Percentiles rank a stretch among this genome's conserved stretches.
Evolutionary conservation across 2,888 invertebrate species (phyloP).

Genomic region (Drosophila gaucha): DNA sequence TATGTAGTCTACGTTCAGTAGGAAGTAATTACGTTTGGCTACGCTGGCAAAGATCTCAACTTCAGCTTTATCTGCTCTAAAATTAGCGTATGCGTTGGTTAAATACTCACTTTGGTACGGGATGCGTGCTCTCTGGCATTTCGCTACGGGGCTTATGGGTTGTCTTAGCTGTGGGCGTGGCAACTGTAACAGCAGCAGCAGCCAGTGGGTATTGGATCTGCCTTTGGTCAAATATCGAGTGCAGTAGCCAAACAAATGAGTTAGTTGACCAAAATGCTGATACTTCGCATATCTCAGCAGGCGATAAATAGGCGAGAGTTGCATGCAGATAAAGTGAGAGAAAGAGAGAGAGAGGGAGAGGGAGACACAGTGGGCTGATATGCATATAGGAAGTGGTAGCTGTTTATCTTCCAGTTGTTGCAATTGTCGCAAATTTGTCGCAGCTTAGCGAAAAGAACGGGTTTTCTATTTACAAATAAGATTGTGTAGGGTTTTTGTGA

Average conservation of each 20-base stretch:
- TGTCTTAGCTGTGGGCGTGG: conserved; percentile 50
- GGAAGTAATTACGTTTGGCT: conserved; percentile 50
- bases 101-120: conserved; percentile 57
- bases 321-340: neutral
- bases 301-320: neutral
- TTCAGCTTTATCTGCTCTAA: conserved; percentile 19
- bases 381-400: conserved; percentile 1
- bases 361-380: conserved; percentile 6
- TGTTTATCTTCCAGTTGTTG: conserved; percentile 5
- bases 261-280: conserved; percentile 18
- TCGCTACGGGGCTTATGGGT: too few relatives aligned
- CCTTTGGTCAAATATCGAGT: conserved; percentile 5
- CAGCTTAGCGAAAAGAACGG: neutral
- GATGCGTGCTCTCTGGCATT: conserved; percentile 49
- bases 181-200: neutral
- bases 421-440: conserved; percentile 13
- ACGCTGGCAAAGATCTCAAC: neutral
- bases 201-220: conserved; percentile 19
- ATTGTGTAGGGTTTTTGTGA: neutral
- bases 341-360: neutral
- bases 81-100: conserved; percentile 55
- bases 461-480: neutral
- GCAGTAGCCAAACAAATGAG: conserved; percentile 37
- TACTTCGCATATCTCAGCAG: conserved; percentile 8
- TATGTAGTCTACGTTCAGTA: conserved; percentile 6